Base-by-base conservation (phyloP, 2,113 vertebrate genomes). In the Coregonus clupeaformis region DNA sequence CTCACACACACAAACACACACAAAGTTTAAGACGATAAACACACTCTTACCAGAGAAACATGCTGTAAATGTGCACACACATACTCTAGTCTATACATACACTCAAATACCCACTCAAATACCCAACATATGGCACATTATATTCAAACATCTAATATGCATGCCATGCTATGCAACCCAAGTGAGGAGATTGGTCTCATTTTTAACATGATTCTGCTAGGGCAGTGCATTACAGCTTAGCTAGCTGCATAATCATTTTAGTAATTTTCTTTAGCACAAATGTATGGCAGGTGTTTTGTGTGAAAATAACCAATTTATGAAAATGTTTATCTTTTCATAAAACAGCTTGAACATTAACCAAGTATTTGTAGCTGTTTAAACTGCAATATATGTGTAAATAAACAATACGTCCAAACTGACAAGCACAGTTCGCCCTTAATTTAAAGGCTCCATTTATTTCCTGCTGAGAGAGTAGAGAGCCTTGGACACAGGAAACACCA, bases 401-500 rank as follows among this genome's bases (percentile, higher is more conserved):
- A 29, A 29, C 29, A 29, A 29, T 29, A 29, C 3, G 29, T 29
- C 29, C 3, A 29, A 29, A 29, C 29, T 29, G 29, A 29, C 29
- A 29, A 42, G 36, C 36, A 42, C 36, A 42, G 36, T 42, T 42
- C 9, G 36, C 9, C 9, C 9, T 42, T 42, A 11, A 42, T 42
- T 42, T 11, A 52, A 52, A 52, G 16, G 13, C 4, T 52, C 49
- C 16, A 52, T 52, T 3, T 52, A 52, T 52, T 52, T 52, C 18
- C 16, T 5, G 79, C 84, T 85, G 82, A 80, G 86, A 88, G 57
- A 42, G 63, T 30, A 86, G 73, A 72, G 76, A 81, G 79, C 71
- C 76, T 69, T 69, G 79, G 82, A 81, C 81, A 84, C 80, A 88
- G 81, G 88, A 89, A 89, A 83, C 85, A 76, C 82, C 75, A 55